Conservation (phyloP, 2,113 vertebrate genomes). For the Plectropomus leopardus region DNA sequence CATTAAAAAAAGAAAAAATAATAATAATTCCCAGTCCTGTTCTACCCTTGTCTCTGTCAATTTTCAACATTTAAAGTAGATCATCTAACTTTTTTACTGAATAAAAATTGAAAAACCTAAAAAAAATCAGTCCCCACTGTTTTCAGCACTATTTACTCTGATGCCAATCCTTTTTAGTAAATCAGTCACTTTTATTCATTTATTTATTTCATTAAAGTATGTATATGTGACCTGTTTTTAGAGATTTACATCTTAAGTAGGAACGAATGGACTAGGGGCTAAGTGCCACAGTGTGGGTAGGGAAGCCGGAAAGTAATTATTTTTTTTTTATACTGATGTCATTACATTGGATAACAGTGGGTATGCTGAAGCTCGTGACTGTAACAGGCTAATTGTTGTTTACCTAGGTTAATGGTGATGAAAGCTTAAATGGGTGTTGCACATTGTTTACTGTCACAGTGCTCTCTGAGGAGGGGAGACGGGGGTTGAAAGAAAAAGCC, state of each 20-base stretch:
- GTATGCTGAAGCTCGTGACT: neutral
- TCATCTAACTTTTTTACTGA: too few species aligned
- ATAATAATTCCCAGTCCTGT: too few species aligned
- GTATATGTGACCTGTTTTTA: neutral
- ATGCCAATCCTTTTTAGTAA: too few species aligned
- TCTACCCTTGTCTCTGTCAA: too few species aligned
- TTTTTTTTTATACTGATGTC: neutral
- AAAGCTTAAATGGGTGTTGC: neutral
- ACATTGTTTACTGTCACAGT: neutral
- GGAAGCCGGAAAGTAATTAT: neutral
- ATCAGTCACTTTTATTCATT: too few species aligned
- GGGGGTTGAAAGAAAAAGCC: neutral
- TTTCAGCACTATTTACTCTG: neutral
- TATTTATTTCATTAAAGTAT: too few species aligned
- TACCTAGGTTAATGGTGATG: neutral
- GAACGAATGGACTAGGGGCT: neutral
- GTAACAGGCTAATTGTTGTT: neutral
- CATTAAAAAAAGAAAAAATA: too few species aligned
- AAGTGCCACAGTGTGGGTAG: neutral
- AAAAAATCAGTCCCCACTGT: too few species aligned
- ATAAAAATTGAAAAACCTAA: too few species aligned
- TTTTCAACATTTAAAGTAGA: too few species aligned
- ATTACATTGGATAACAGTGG: neutral
- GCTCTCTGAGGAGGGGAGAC: neutral
- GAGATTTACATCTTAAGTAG: neutral